phyloP scores from a whole-genome alignment of 2,113 vertebrate species.

The Cyprinodon brontotheroides region DNA sequence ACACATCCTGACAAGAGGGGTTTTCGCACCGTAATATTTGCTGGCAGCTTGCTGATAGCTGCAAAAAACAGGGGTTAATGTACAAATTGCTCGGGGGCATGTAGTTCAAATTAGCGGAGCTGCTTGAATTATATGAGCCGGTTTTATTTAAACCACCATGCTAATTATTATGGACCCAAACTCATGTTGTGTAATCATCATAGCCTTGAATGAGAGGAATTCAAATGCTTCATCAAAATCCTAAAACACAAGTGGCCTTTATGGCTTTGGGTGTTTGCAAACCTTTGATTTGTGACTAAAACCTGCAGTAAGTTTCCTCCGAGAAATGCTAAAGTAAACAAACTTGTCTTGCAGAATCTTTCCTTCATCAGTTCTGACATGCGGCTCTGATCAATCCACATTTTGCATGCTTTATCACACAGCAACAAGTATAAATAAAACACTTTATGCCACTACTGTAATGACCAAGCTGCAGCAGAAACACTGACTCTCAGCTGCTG shows the following conservation, averaged over 20 bases:
- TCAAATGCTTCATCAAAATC: neutral
- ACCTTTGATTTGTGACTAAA: neutral
- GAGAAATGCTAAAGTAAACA: neutral
- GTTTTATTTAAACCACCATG: neutral
- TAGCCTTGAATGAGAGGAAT: neutral
- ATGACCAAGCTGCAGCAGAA: neutral
- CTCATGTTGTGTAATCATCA: neutral
- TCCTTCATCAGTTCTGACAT: neutral
- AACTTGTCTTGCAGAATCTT: neutral
- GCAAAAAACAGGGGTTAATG: neutral
- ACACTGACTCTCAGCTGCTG: neutral
- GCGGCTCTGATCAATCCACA: neutral
- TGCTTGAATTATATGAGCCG: neutral
- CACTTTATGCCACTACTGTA: neutral
- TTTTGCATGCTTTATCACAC: neutral
- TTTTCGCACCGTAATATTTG: neutral
- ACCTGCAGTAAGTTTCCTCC: neutral
- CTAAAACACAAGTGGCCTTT: neutral
- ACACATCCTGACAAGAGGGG: neutral
- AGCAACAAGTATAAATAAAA: neutral
- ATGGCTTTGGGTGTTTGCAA: neutral
- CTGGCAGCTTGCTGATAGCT: neutral
- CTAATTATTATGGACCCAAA: neutral
- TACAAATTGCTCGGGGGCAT: neutral
- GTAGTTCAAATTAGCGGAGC: neutral